Base-by-base conservation (phyloP, 2,888 invertebrate genomes). In the Tinea trinotella region DNA sequence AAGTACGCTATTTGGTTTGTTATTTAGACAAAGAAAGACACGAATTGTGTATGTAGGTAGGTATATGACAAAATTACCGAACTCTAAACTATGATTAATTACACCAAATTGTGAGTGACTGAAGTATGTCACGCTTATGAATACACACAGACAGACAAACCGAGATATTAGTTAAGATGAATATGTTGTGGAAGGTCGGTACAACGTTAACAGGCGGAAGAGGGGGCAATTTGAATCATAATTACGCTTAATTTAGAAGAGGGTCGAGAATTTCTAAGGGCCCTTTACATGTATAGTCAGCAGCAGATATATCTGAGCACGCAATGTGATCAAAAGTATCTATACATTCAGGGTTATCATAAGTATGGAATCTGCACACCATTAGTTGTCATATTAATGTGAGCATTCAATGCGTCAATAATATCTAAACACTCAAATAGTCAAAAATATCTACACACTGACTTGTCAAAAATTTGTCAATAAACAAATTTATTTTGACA, bases 161-260 rank as follows among this genome's bases (percentile, higher is more conserved):
- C 15, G 13, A 15, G 40, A 40, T n/a, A 40, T 13, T 40, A 12
- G 40, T 22, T 22, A 24, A 50, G 30, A 48, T 24, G 12, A 35
- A 35, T 22, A 17, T 48, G 18, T 56, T 53, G 56, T 53, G 56
- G 50, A 56, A 57, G 57, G 56, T 57, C 54, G 54, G 56, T 22
- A 12, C 50, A 24, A 52, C 35, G 48, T 53, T 55, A 56, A 56
- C 53, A 56, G 55, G 53, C 54, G 66, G 69, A 70, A 69, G 67
- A 70, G 60, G 61, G n/a, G 65, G 61, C 65, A 69, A 68, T 68
- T 70, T 66, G 64, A 64, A 66, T 62, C 62, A 67, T 69, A 70
- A 69, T 71, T 70, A 65, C 62, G 64, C 63, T 65, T 65, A 70
- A 73, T 70, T 72, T 66, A 63, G 63, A 59, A 55, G 63, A 63